Conservation (phyloP, 1,140 invertebrate species). For the Meteorus sp. region DNA sequence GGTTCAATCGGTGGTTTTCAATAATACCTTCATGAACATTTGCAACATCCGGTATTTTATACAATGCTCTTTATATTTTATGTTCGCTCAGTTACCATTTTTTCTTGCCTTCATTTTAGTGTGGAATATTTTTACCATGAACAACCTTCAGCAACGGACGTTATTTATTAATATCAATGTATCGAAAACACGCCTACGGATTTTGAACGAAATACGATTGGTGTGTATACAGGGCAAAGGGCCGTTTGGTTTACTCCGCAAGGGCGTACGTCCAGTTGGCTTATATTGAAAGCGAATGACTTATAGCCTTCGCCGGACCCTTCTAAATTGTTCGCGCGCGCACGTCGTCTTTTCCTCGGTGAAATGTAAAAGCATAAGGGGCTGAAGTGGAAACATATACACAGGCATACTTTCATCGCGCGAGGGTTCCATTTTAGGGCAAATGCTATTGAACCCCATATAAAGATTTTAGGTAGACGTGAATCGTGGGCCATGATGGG, state of each 20-base stretch:
- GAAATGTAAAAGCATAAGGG: conserved; percentile 7
- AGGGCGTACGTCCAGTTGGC: conserved; percentile 23
- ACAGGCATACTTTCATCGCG: background rate
- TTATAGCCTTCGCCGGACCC: conserved; percentile 27
- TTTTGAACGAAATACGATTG: conserved; percentile 8
- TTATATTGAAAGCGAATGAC: conserved; percentile 36
- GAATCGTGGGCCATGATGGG: background rate
- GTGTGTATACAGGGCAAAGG: too few species aligned
- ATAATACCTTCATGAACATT: too few species aligned
- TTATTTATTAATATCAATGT: conserved; percentile 34
- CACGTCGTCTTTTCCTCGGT: conserved; percentile 5
- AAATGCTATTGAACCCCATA: conserved; percentile 6
- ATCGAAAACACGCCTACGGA: conserved; percentile 14
- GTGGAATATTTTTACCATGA: background rate
- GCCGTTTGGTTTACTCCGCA: too few species aligned
- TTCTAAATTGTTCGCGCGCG: conserved; percentile 3
- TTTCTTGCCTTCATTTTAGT: background rate
- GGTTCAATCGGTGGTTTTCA: background rate
- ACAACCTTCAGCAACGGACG: conserved; percentile 19
- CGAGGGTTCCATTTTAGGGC: background rate
- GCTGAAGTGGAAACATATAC: conserved; percentile 1
- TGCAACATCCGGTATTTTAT: background rate
- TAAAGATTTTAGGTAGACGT: conserved; percentile 6
- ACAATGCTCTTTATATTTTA: background rate
- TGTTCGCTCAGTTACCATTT: background rate